These are phyloP conservation scores for Drosophila gunungcola DNA, from an alignment of 1,140 invertebrate genomes.

Conservation along the genomic window DNA sequence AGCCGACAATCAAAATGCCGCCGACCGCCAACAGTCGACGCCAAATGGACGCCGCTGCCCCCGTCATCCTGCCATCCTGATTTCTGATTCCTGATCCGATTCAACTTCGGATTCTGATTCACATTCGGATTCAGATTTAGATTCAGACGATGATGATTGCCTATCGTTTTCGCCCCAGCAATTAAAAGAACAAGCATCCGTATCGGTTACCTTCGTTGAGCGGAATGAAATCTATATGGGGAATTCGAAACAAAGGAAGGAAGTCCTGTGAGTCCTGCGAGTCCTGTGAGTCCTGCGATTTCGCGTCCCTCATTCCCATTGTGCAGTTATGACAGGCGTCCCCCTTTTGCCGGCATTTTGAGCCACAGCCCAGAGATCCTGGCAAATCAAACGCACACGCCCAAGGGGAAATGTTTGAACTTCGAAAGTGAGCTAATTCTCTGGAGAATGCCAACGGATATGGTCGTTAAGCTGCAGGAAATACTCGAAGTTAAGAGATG, in stretches of 20 bases:
- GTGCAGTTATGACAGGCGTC: slow-evolving; percentile 80
- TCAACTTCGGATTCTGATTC: background rate
- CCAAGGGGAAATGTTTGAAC: slow-evolving; percentile 20
- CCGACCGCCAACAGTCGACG: slow-evolving; percentile 57
- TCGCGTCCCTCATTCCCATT: slow-evolving; percentile 47
- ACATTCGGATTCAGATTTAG: slow-evolving; percentile 1
- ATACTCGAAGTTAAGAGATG: background rate
- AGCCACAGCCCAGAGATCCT: slow-evolving; percentile 8
- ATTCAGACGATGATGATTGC: slow-evolving; percentile 54
- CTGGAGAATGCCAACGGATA: background rate
- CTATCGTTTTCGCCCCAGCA: slow-evolving; percentile 76
- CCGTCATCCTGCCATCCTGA: slow-evolving; percentile 18
- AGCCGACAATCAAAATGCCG: slow-evolving; percentile 73
- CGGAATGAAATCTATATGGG: slow-evolving; percentile 75
- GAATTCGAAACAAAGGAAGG: slow-evolving; percentile 40
- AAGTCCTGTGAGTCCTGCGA: slow-evolving; percentile 34
- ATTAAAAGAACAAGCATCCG: slow-evolving; percentile 79
- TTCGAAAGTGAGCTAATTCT: background rate
- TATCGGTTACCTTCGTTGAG: slow-evolving; percentile 65
- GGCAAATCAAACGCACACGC: background rate
- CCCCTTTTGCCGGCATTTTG: slow-evolving; percentile 39
- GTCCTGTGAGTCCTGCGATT: slow-evolving; percentile 26
- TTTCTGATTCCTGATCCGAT: slow-evolving; percentile 30
- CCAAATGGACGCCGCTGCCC: slow-evolving; percentile 40
- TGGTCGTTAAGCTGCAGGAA: background rate